Percentiles rank a stretch among this genome's conserved stretches.
Conservation (phyloP, 2,888 invertebrate genomes). For the Ophraella communa region DNA sequence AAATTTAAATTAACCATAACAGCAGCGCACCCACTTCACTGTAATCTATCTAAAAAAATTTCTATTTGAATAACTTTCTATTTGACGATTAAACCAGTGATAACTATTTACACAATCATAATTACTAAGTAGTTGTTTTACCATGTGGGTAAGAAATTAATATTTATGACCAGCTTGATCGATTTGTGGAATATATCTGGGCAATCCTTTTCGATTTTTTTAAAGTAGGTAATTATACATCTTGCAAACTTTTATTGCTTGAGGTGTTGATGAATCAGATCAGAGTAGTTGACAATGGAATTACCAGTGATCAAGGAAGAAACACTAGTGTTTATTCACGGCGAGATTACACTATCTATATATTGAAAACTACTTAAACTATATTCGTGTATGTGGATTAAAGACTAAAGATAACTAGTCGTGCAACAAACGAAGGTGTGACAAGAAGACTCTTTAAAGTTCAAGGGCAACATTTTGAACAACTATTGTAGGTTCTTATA, state of each 20-base stretch:
- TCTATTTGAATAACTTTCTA: constrained; percentile 10
- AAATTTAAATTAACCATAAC: not conserved
- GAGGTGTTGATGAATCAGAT: no score
- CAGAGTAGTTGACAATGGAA: not conserved
- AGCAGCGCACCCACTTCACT: not conserved
- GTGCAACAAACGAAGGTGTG: no score
- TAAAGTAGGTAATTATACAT: no score
- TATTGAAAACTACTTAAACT: no score
- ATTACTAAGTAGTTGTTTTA: not conserved
- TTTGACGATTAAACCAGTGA: not conserved
- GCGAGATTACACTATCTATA: no score
- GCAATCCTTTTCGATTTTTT: not conserved
- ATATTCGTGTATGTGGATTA: no score
- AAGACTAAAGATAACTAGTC: no score
- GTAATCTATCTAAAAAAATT: not conserved
- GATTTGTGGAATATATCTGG: constrained; percentile 10
- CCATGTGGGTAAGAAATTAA: not conserved
- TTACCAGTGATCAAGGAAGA: not conserved
- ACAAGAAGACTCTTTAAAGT: no score
- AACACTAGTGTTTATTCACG: no score
- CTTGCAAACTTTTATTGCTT: not conserved
- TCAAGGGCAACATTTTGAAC: no score
- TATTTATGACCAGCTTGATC: not conserved
- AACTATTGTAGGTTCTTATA: no score
- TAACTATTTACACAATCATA: not conserved